Base-by-base conservation (phyloP, 2,113 vertebrate species). In the Nipponia nippon region DNA sequence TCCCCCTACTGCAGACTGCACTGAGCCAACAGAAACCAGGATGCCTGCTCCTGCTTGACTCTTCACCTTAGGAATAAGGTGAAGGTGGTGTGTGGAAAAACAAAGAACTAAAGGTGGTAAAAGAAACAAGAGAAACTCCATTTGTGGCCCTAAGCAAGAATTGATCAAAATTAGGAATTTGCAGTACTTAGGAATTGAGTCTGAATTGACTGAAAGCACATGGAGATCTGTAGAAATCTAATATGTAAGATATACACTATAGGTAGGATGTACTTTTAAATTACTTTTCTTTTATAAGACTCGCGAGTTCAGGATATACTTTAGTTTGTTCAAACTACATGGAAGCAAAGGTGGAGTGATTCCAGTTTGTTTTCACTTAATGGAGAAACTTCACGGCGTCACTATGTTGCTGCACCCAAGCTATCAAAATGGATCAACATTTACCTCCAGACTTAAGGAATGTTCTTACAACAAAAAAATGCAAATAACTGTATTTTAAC, bases 361-460 rank as follows among this genome's bases (percentile, higher is more conserved):
- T 93, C 36, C 42, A 79, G 20, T 70, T 88, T 75, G 19, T 40
- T 95, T 92, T 90, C 61, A 75, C 71, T 95, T 89, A 70, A 91
- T 27, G 69, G 71, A 79, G 86, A 84, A 95, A 93, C 40, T 77
- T 94, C 63, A 93, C 55, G 44, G 38, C 17, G 1, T 85, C 49
- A 69, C 49, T 38, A 52, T 78, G 32, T 97, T 95, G 85, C 94
- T 96, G 70, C 86, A 87, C 89, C 96, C 97, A 96, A 97, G 91
- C 84, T 87, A 63, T 90, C 69, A 93, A 87, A 95, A 84, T 19
- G 27, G 73, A 97, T 90, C 96, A 95, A 91, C 91, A 59, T 65
- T 92, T 97, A 98, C 97, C 96, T 96, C 97, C 83, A 94, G 94
- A 96, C 83, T 80, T 80, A 93, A 95, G 75, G 93, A 96, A 96